A percentile compares a stretch with the other conserved stretches of the same genome.
Conservation (phyloP, 2,113 vertebrate species). For the Diphyllodes magnificus region DNA sequence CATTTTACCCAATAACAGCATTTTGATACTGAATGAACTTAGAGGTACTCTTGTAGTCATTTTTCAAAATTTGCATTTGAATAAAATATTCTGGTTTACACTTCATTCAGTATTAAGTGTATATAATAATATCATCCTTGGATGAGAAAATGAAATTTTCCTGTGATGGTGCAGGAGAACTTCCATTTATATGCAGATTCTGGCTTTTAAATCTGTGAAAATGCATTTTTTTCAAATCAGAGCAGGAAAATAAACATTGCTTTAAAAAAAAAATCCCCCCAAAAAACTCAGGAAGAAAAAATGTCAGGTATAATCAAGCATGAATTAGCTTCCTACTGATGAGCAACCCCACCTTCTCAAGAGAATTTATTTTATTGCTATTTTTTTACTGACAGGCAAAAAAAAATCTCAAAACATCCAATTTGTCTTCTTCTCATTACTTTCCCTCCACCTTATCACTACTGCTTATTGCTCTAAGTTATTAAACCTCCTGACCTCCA, state of each 20-base stretch:
- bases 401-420: not conserved
- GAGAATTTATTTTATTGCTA: not conserved
- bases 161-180: not conserved
- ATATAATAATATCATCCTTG: conserved; percentile 19
- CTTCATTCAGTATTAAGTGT: conserved; percentile 1
- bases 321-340: conserved; percentile 5
- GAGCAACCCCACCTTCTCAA: not conserved
- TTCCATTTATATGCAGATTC: conserved; percentile 56
- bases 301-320: not conserved
- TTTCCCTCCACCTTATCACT: not conserved
- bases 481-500: not conserved
- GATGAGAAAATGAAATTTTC: conserved; percentile 36
- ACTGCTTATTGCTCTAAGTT: not conserved
- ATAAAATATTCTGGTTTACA: conserved; percentile 28
- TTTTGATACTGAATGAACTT: conserved; percentile 4
- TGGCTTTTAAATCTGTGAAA: conserved; percentile 27
- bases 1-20: not conserved
- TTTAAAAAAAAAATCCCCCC: not conserved
- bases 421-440: not conserved
- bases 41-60: not conserved
- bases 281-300: not conserved
- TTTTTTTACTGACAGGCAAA: not conserved
- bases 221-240: conserved; percentile 18
- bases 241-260: not conserved
- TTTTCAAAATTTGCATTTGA: conserved; percentile 36